Evolutionary conservation across 37 sponge, comb jelly and placozoan species (phyloP).

Genomic region (Spongilla lacustris): DNA sequence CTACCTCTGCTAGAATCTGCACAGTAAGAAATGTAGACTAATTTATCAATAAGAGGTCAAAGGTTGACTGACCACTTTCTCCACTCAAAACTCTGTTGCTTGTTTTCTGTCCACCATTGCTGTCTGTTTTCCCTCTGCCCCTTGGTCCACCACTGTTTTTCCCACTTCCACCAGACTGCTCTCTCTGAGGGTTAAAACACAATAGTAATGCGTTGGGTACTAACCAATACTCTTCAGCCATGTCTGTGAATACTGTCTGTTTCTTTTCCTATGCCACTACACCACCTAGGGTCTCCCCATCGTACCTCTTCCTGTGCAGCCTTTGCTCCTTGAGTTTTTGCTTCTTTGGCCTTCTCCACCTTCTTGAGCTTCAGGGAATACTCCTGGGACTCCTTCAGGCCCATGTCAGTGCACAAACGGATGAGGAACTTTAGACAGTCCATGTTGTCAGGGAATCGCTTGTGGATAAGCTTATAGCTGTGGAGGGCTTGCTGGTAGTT

Average conservation of each 20-base stretch:
- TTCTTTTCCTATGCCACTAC: background rate
- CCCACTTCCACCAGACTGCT: conserved; percentile 38
- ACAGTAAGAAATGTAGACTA: background rate
- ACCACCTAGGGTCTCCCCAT: background rate
- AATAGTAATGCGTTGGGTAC: background rate
- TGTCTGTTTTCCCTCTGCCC: background rate
- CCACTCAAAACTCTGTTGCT: conserved; percentile 27
- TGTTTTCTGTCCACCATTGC: background rate
- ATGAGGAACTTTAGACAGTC: conserved; percentile 93
- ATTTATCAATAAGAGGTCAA: background rate
- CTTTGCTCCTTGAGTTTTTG: conserved; percentile 34
- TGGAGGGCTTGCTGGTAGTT: conserved; percentile 92
- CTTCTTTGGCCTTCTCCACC: conserved; percentile 82
- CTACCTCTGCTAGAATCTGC: conserved; percentile 21
- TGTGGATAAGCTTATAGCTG: conserved; percentile 85
- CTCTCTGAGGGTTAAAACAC: conserved; percentile 12
- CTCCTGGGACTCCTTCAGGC: conserved; percentile 88
- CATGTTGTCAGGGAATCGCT: conserved; percentile 89
- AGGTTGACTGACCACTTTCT: conserved; percentile 21
- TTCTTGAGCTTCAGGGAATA: conserved; percentile 83
- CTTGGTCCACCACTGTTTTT: conserved; percentile 34
- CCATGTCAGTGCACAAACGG: conserved; percentile 87
- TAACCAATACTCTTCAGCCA: too few relatives aligned
- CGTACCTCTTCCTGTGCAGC: background rate
- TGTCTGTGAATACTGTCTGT: too few relatives aligned